Conservation (phyloP, 2,888 invertebrate genomes). For the Steinernema scapterisci region DNA sequence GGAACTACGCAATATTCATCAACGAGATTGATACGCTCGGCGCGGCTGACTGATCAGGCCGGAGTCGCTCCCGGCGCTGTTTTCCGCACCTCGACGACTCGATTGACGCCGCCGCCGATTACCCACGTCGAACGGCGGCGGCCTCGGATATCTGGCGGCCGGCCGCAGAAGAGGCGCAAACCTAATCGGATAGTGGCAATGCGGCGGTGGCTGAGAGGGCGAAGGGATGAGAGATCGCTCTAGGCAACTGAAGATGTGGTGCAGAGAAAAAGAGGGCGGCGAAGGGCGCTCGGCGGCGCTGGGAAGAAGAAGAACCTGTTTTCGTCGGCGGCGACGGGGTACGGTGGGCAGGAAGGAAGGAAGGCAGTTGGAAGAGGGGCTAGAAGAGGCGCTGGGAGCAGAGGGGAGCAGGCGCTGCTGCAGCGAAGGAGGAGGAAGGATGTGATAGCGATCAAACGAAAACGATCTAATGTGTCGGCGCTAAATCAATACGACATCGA, state of each 20-base stretch:
- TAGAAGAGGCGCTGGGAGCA: too few species aligned
- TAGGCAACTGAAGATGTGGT: not conserved
- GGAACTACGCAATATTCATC: slow-evolving; percentile 26
- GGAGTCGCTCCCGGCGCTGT: slow-evolving; percentile 6
- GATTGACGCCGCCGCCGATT: not conserved
- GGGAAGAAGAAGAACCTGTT: slow-evolving; percentile 16
- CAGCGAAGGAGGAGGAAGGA: not conserved
- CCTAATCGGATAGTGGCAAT: slow-evolving; percentile 13
- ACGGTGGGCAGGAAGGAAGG: slow-evolving; percentile 19
- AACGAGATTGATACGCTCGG: slow-evolving; percentile 29
- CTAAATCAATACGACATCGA: slow-evolving; percentile 32
- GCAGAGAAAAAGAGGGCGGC: slow-evolving; percentile 33
- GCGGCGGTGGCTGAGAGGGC: not conserved
- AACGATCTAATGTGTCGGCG: slow-evolving; percentile 26
- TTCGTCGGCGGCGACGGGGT: slow-evolving; percentile 7
- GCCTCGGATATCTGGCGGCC: not conserved
- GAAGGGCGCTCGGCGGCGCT: not conserved
- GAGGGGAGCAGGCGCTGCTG: slow-evolving; percentile 1
- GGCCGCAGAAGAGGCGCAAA: not conserved
- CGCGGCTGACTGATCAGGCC: not conserved
- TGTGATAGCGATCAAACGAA: slow-evolving; percentile 31
- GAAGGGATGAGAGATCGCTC: slow-evolving; percentile 28
- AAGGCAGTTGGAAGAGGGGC: not conserved
- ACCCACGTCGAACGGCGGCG: not conserved
- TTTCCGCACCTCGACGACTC: slow-evolving; percentile 17